These are phyloP conservation scores for Centropus bengalensis DNA, from an alignment of 2,113 vertebrate species.

Conservation along the genomic window DNA sequence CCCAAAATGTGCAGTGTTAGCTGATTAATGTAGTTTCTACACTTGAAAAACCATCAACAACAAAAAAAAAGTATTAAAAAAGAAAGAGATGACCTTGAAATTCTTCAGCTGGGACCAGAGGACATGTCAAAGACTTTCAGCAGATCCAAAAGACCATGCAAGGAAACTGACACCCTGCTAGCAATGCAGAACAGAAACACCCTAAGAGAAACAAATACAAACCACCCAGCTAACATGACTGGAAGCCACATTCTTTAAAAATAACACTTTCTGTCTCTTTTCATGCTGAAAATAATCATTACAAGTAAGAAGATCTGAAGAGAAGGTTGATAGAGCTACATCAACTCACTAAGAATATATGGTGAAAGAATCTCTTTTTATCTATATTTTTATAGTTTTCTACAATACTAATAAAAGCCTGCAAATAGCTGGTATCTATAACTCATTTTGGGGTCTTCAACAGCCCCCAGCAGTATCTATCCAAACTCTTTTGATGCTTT, in stretches of 20 bases:
- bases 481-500: background rate
- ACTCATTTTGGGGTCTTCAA: background rate
- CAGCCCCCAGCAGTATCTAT: background rate
- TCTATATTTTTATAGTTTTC: background rate
- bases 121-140: background rate
- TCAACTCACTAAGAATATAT: background rate
- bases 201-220: background rate
- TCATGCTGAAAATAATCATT: background rate
- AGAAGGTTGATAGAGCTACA: background rate
- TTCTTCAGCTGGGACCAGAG: background rate
- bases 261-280: background rate
- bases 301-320: background rate
- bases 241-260: background rate
- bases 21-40: background rate
- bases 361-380: background rate
- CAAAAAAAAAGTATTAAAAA: accelerated
- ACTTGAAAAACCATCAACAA: background rate
- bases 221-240: background rate
- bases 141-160: background rate
- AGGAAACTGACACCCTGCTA: background rate
- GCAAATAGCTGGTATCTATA: background rate
- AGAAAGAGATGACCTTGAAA: background rate
- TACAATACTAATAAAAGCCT: background rate
- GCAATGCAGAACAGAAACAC: background rate
- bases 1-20: background rate